Evolutionary conservation across 92 coral and sea anemone genomes (phyloP).

Genomic region (Epizoanthus stellaris): DNA sequence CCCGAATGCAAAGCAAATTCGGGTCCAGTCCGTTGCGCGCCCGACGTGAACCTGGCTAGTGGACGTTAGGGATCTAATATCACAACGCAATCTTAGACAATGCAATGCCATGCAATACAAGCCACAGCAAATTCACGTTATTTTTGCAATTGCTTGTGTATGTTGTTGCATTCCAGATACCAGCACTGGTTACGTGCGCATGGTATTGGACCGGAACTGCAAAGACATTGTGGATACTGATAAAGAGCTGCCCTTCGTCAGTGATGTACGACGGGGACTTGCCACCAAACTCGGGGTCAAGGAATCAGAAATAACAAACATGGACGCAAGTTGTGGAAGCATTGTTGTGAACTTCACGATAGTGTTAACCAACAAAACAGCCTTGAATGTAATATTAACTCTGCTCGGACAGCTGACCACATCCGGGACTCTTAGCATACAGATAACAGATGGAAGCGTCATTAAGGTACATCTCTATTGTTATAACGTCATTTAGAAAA

Average conservation of each 20-base stretch:
- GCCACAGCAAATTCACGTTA: neutral
- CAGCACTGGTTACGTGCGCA: neutral
- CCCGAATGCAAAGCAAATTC: too few relatives aligned
- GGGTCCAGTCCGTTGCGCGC: too few relatives aligned
- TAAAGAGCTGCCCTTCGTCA: slow-evolving; percentile 38
- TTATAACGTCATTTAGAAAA: neutral
- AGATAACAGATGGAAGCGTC: slow-evolving; percentile 7
- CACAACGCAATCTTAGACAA: neutral
- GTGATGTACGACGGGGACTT: slow-evolving; percentile 40
- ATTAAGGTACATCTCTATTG: slow-evolving; percentile 3
- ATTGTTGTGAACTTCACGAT: slow-evolving; percentile 57
- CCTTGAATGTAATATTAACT: slow-evolving; percentile 18
- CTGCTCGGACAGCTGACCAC: slow-evolving; percentile 16
- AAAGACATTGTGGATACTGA: slow-evolving; percentile 30
- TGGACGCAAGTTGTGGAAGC: slow-evolving; percentile 56
- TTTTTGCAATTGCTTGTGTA: neutral
- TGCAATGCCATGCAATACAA: neutral
- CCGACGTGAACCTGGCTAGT: too few relatives aligned
- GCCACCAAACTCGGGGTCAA: slow-evolving; percentile 21
- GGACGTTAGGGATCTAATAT: too few relatives aligned
- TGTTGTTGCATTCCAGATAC: neutral
- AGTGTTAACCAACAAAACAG: slow-evolving; percentile 33
- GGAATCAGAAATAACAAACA: slow-evolving; percentile 24
- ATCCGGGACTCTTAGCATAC: slow-evolving; percentile 31
- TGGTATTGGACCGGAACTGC: slow-evolving; percentile 46